Percentiles rank a stretch among this genome's conserved stretches.
Evolutionary conservation across 2,797 vertebrate genomes (phyloP).

Genomic region (Enteromius treurensis): DNA sequence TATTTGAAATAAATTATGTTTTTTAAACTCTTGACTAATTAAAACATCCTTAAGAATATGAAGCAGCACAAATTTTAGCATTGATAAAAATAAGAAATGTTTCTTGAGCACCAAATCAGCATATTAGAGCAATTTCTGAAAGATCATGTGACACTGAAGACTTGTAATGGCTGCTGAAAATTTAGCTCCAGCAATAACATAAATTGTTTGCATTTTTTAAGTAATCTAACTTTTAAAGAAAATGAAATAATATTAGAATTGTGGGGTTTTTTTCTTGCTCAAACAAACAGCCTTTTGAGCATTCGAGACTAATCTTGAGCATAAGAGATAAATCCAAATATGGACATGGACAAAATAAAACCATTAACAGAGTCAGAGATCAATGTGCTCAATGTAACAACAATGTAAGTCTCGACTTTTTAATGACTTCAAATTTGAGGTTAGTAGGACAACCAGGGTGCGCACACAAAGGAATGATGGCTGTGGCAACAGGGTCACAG

Average conservation of each 20-base stretch:
- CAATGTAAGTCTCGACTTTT: background rate
- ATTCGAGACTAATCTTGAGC: background rate
- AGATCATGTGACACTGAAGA: background rate
- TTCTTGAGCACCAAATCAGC: background rate
- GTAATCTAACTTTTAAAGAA: background rate
- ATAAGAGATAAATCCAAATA: background rate
- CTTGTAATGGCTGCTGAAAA: background rate
- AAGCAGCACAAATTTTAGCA: background rate
- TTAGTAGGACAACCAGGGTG: constrained; percentile 25
- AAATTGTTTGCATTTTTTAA: background rate
- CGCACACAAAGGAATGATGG: constrained; percentile 27
- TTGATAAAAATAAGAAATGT: background rate
- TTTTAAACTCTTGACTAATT: background rate
- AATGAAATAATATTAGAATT: background rate
- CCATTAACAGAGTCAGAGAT: background rate
- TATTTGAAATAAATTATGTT: background rate
- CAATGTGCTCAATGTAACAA: background rate
- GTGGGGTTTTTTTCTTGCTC: background rate
- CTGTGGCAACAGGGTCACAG: constrained; percentile 48
- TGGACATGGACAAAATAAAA: background rate
- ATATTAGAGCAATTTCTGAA: background rate
- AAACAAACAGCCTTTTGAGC: background rate
- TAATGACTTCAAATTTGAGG: background rate
- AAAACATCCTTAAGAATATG: background rate
- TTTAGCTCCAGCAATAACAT: background rate